Percentiles rank a stretch among this genome's conserved stretches.
phyloP scores from a whole-genome alignment of 2,888 invertebrate species.

The Pyrgus malvae region DNA sequence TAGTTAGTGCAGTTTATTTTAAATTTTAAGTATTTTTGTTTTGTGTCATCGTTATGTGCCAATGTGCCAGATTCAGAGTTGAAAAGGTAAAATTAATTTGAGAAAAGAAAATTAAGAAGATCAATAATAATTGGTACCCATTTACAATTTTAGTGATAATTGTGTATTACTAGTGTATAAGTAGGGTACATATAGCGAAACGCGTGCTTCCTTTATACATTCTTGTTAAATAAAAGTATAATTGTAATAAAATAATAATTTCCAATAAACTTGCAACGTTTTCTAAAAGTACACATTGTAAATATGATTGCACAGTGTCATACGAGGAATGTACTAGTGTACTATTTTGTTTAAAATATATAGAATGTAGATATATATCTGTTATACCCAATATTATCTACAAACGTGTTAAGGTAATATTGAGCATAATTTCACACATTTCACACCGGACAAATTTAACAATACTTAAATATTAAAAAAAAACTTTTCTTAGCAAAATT shows the following conservation, averaged over 20 bases:
- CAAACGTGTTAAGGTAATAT: no score
- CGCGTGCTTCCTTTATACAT: constrained; percentile 72
- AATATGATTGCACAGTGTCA: constrained; percentile 30
- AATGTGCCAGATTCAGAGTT: constrained; percentile 60
- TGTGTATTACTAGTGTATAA: constrained; percentile 59
- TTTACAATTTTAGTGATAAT: constrained; percentile 43
- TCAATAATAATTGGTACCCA: constrained; percentile 9
- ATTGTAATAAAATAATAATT: constrained; percentile 25
- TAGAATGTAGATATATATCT: no score
- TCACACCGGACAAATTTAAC: no score
- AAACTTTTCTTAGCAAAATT: no score
- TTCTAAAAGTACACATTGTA: constrained; percentile 48
- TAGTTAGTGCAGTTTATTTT: constrained; percentile 45
- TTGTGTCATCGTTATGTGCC: constrained; percentile 77
- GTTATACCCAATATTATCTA: no score
- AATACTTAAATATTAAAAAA: no score
- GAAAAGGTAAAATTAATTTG: constrained; percentile 32
- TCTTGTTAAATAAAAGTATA: constrained; percentile 38
- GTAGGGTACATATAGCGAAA: constrained; percentile 61
- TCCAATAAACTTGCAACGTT: background rate
- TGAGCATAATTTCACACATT: no score
- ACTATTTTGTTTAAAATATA: no score
- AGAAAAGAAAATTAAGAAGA: constrained; percentile 22
- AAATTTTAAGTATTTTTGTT: constrained; percentile 50
- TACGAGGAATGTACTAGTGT: background rate